These are phyloP conservation scores for Caenorhabditis sp. DNA, from an alignment of 2,888 invertebrate genomes.

Conservation along the genomic window DNA sequence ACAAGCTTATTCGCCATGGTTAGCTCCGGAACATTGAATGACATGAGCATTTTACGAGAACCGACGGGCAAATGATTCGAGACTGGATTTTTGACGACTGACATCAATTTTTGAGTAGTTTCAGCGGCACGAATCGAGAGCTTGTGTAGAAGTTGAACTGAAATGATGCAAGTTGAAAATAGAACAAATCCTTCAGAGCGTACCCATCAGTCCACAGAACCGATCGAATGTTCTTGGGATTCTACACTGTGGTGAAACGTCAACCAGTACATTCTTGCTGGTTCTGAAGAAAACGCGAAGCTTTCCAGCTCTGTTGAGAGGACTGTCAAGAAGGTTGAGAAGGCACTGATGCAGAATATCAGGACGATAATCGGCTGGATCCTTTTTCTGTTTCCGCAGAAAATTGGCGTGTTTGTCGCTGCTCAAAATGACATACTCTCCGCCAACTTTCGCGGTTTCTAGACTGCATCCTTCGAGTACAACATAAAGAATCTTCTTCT, in stretches of 20 bases:
- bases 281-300: constrained; percentile 89
- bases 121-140: constrained; percentile 94
- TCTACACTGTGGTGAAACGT: constrained; percentile 90
- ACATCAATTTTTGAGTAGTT: constrained; percentile 92
- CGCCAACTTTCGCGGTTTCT: constrained; percentile 92
- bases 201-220: constrained; percentile 97
- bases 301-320: constrained; percentile 94
- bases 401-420: constrained; percentile 80
- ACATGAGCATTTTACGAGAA: constrained; percentile 92
- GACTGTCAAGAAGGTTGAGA: constrained; percentile 97
- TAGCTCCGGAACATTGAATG: constrained; percentile 87
- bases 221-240: constrained; percentile 97
- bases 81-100: constrained; percentile 95
- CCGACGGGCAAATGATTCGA: constrained; percentile 96
- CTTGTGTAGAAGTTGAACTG: constrained; percentile 96
- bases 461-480: constrained; percentile 95
- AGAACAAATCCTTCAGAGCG: constrained; percentile 7
- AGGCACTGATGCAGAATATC: constrained; percentile 97
- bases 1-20: constrained; percentile 70
- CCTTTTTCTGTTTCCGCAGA: constrained; percentile 90
- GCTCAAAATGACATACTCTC: constrained; percentile 79
- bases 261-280: constrained; percentile 85
- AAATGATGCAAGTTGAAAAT: constrained; percentile 66
- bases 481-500: constrained; percentile 88
- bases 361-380: constrained; percentile 93